Conservation (phyloP, 2,113 vertebrate genomes). For the Sarotherodon lohbergeri region DNA sequence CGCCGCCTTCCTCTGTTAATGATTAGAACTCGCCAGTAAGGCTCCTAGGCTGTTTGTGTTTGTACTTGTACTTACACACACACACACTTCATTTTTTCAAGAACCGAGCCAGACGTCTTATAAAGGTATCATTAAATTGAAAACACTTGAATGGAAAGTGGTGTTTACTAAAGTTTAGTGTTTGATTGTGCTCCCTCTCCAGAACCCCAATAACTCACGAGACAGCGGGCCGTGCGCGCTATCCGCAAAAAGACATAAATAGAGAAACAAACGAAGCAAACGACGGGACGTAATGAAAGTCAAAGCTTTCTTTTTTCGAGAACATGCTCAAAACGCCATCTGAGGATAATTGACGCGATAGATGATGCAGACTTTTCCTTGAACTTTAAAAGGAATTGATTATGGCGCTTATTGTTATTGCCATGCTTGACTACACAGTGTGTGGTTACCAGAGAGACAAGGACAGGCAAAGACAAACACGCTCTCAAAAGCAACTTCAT, state of each 20-base stretch:
- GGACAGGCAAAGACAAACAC: conserved; percentile 22
- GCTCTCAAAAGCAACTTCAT: conserved; percentile 1
- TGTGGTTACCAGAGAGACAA: conserved; percentile 6
- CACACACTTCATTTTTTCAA: conserved; percentile 12
- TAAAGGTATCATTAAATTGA: conserved; percentile 68
- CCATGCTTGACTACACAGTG: conserved; percentile 7
- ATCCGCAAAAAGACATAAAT: neutral
- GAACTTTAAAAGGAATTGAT: conserved; percentile 31
- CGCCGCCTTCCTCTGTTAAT: conserved; percentile 53
- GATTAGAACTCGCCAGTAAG: conserved; percentile 64
- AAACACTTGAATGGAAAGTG: conserved; percentile 67
- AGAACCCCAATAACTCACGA: conserved; percentile 16
- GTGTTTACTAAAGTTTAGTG: conserved; percentile 57
- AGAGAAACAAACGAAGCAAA: neutral
- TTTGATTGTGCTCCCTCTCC: conserved; percentile 50
- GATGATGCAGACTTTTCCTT: conserved; percentile 2
- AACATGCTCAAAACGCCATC: conserved; percentile 43
- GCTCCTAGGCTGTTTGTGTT: conserved; percentile 56
- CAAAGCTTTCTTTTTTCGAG: conserved; percentile 13
- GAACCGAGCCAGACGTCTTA: conserved; percentile 50
- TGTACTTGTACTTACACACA: conserved; percentile 1
- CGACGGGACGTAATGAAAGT: neutral
- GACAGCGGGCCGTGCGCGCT: neutral
- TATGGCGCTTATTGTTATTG: conserved; percentile 30
- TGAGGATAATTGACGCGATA: conserved; percentile 46